These are phyloP conservation scores for Epicampocera succincta DNA, from an alignment of 2,888 invertebrate genomes.

Conservation along the genomic window DNA sequence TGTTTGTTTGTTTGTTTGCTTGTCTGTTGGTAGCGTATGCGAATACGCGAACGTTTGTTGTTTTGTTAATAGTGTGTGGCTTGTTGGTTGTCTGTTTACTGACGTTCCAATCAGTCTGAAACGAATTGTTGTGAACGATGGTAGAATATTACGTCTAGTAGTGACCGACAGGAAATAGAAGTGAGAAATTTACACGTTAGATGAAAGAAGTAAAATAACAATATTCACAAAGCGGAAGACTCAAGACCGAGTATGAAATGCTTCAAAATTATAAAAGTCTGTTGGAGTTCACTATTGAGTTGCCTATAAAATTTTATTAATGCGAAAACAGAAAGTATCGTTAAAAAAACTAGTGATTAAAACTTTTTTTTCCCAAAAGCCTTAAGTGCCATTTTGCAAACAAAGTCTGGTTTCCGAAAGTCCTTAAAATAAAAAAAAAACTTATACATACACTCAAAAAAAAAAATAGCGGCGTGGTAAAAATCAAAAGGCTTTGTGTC, in stretches of 20 bases:
- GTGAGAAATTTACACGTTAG: conserved; percentile 44
- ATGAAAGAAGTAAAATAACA: conserved; percentile 12
- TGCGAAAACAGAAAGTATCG: background rate
- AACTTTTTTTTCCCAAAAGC: conserved; percentile 36
- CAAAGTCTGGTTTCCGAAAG: conserved; percentile 63
- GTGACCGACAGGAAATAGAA: conserved; percentile 35
- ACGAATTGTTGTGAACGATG: conserved; percentile 79
- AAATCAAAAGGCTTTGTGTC: conserved; percentile 63
- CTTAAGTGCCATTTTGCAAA: conserved; percentile 63
- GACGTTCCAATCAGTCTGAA: conserved; percentile 77
- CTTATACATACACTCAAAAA: conserved; percentile 6
- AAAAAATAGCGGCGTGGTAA: conserved; percentile 13
- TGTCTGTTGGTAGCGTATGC: conserved; percentile 16
- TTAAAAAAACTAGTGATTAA: background rate
- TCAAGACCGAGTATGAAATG: conserved; percentile 35
- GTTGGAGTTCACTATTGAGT: conserved; percentile 10
- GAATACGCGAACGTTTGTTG: conserved; percentile 45
- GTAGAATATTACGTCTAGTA: conserved; percentile 71
- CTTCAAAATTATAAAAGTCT: background rate
- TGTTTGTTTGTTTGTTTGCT: conserved; percentile 4
- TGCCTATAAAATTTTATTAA: conserved; percentile 11
- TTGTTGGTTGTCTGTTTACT: conserved; percentile 75
- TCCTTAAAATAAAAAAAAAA: conserved; percentile 43
- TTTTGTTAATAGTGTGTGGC: conserved; percentile 70
- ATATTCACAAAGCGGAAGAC: conserved; percentile 27